Evolutionary conservation across 2,797 vertebrate genomes (phyloP).

Genomic region (Enteromius radiatus): DNA sequence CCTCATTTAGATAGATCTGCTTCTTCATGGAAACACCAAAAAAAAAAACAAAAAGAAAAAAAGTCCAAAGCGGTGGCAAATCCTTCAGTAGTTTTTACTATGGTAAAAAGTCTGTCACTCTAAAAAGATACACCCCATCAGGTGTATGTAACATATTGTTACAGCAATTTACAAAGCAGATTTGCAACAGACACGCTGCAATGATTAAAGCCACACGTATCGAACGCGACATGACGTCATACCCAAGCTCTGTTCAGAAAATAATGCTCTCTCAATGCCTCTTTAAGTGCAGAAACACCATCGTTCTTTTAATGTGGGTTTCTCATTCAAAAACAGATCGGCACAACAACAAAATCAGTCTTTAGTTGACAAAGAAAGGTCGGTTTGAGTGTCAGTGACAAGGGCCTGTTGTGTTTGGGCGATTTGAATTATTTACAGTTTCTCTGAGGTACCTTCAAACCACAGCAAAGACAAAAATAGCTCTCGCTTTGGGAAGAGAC

Average conservation of each 20-base stretch:
- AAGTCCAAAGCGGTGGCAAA: constrained; percentile 86
- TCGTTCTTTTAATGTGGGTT: constrained; percentile 67
- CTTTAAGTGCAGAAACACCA: constrained; percentile 68
- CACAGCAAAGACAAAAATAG: constrained; percentile 23
- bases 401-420: constrained; percentile 69
- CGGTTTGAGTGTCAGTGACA: constrained; percentile 75
- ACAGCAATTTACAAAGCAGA: constrained; percentile 97
- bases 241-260: constrained; percentile 90
- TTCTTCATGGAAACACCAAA: constrained; percentile 89
- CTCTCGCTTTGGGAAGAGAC: constrained; percentile 15
- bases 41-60: constrained; percentile 83
- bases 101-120: constrained; percentile 91
- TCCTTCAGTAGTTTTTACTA: constrained; percentile 86
- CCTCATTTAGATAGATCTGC: constrained; percentile 80
- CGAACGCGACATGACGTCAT: constrained; percentile 91
- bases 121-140: constrained; percentile 92
- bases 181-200: constrained; percentile 80
- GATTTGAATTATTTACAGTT: constrained; percentile 49
- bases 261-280: constrained; percentile 50
- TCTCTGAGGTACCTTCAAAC: constrained; percentile 22
- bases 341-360: constrained; percentile 67
- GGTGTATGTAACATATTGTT: constrained; percentile 94
- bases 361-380: constrained; percentile 80
- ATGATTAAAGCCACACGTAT: constrained; percentile 96
- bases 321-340: constrained; percentile 69